Percentiles rank a stretch among this genome's conserved stretches.
phyloP scores from a whole-genome alignment of 2,888 invertebrate species.

The Craniophora ligustri region DNA sequence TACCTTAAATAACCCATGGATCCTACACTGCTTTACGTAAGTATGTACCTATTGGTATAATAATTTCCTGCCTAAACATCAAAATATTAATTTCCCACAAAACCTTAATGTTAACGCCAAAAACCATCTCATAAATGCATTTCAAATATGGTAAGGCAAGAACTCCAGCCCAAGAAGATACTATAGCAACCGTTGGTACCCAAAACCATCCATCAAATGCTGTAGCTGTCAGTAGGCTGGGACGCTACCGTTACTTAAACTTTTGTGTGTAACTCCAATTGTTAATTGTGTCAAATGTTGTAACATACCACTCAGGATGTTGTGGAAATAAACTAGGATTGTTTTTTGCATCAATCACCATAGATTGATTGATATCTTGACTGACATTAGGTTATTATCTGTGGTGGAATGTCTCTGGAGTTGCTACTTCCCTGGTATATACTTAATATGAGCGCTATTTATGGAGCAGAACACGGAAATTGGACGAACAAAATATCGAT shows the following conservation, averaged over 20 bases:
- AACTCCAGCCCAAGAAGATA: slow-evolving; percentile 8
- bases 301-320: slow-evolving; percentile 33
- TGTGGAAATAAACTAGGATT: slow-evolving; percentile 30
- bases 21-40: no score
- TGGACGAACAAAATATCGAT: no score
- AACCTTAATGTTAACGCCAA: slow-evolving; percentile 22
- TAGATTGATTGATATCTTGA: slow-evolving; percentile 27
- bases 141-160: slow-evolving; percentile 38
- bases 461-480: no score
- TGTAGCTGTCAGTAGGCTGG: slow-evolving; percentile 40
- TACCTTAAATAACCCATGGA: no score
- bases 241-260: slow-evolving; percentile 49
- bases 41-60: no score
- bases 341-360: slow-evolving; percentile 20
- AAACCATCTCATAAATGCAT: slow-evolving; percentile 28
- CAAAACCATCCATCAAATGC: slow-evolving; percentile 54
- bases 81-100: slow-evolving; percentile 17
- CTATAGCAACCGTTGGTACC: slow-evolving; percentile 39
- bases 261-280: slow-evolving; percentile 33
- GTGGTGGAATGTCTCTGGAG: no score
- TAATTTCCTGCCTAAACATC: no score
- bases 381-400: no score
- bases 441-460: no score
- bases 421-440: no score
- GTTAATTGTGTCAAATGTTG: slow-evolving; percentile 34